Conservation (phyloP, 2,113 vertebrate genomes). For the Engraulis encrasicolus region DNA sequence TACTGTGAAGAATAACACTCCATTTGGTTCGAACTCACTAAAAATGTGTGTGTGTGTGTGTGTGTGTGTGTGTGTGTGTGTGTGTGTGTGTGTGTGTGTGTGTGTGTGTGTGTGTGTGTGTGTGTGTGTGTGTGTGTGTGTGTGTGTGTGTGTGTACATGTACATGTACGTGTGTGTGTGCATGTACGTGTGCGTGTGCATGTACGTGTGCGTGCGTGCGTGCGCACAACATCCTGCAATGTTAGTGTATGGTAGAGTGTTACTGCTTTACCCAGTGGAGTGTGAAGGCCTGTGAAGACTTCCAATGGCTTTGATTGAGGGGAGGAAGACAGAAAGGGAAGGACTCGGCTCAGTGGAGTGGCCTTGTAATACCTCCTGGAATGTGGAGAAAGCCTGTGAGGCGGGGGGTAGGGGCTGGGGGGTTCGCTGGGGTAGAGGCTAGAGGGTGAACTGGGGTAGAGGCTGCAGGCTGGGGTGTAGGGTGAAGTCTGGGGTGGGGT, state of each 20-base stretch:
- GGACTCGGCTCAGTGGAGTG: background rate
- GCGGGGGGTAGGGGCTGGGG: no score
- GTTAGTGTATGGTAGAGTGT: background rate
- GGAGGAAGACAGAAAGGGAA: background rate
- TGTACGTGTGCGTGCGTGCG: background rate
- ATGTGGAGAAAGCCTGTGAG: slow-evolving; percentile 3
- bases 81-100: background rate
- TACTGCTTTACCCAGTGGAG: background rate
- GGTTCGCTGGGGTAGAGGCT: no score
- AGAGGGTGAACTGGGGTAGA: no score
- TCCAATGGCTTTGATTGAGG: background rate
- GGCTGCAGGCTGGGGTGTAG: no score
- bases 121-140: background rate
- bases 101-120: background rate
- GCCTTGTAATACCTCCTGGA: slow-evolving; percentile 6
- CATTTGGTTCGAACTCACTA: background rate
- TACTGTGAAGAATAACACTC: background rate
- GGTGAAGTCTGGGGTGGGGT: no score
- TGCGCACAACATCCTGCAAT: background rate
- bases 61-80: background rate
- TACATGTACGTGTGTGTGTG: background rate
- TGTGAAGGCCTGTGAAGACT: background rate
- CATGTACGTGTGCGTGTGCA: background rate
- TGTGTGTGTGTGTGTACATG: background rate
- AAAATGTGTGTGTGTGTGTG: background rate